Percentiles rank a stretch among this genome's conserved stretches.
phyloP scores from a whole-genome alignment of 2,797 vertebrate species.

The Enteromius afrohamiltoni region DNA sequence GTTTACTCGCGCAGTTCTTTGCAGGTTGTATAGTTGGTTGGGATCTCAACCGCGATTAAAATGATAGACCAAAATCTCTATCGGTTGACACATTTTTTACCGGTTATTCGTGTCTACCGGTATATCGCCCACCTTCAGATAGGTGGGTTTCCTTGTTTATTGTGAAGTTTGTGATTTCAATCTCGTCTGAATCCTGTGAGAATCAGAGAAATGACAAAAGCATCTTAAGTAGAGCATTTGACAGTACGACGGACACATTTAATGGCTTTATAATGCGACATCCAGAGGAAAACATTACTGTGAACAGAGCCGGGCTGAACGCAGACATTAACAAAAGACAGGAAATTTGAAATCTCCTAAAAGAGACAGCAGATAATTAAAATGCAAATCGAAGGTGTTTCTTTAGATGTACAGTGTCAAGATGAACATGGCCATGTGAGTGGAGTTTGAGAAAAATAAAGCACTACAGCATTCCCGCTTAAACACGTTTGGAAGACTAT shows the following conservation, averaged over 20 bases:
- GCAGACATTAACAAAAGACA: background rate
- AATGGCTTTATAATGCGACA: slow-evolving; percentile 6
- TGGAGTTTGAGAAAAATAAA: background rate
- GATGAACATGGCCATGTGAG: background rate
- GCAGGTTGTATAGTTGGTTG: too few relatives aligned
- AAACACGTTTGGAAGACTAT: too few relatives aligned
- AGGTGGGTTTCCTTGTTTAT: background rate
- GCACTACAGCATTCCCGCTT: background rate
- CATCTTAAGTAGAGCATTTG: background rate
- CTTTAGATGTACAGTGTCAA: background rate
- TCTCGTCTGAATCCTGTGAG: background rate
- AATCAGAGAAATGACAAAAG: background rate
- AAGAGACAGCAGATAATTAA: background rate
- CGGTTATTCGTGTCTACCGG: too few relatives aligned
- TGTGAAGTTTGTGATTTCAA: slow-evolving; percentile 4
- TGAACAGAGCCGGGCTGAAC: background rate
- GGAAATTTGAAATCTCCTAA: background rate
- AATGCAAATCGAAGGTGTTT: slow-evolving; percentile 2
- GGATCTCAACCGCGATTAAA: too few relatives aligned
- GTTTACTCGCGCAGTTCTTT: too few relatives aligned
- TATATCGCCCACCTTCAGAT: background rate
- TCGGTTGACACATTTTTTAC: too few relatives aligned
- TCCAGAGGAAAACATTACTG: background rate
- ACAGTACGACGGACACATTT: background rate
- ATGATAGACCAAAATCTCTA: too few relatives aligned